Conservation (phyloP, 2,888 invertebrate genomes). For the Ichneumoninae sp. region DNA sequence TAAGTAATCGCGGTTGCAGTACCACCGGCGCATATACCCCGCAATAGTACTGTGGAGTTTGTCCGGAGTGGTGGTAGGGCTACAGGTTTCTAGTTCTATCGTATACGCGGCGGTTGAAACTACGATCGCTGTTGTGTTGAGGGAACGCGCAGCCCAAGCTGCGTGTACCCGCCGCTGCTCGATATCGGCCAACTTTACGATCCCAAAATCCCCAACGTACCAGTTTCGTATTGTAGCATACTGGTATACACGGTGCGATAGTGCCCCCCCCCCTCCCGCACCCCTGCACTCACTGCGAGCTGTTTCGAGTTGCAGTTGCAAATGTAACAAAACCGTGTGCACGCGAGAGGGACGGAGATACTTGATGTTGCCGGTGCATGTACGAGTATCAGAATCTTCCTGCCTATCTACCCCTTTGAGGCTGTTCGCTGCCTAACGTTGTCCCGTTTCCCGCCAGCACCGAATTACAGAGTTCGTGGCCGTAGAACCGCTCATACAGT, state of each 20-base stretch:
- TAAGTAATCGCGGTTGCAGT: slow-evolving; percentile 69
- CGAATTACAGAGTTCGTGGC: slow-evolving; percentile 37
- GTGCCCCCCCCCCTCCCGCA: not conserved
- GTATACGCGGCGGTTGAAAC: slow-evolving; percentile 50
- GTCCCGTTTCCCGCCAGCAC: slow-evolving; percentile 43
- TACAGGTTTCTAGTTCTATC: slow-evolving; percentile 36
- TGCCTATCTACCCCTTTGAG: slow-evolving; percentile 49
- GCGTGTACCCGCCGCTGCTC: slow-evolving; percentile 45
- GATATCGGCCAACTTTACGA: slow-evolving; percentile 69
- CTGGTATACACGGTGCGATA: slow-evolving; percentile 33
- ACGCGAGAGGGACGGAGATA: slow-evolving; percentile 18
- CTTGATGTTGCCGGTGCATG: slow-evolving; percentile 24
- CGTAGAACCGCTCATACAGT: slow-evolving; percentile 12
- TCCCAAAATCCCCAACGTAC: slow-evolving; percentile 64
- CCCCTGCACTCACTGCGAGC: slow-evolving; percentile 33
- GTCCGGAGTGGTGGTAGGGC: slow-evolving; percentile 28
- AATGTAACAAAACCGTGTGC: slow-evolving; percentile 48
- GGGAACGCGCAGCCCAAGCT: slow-evolving; percentile 53
- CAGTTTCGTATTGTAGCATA: slow-evolving; percentile 49
- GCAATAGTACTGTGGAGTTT: slow-evolving; percentile 37
- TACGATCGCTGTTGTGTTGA: slow-evolving; percentile 53
- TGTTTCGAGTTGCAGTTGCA: slow-evolving; percentile 44
- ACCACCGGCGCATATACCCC: slow-evolving; percentile 39
- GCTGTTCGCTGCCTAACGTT: slow-evolving; percentile 51
- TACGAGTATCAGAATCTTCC: slow-evolving; percentile 49